Evolutionary conservation across 2,797 vertebrate genomes (phyloP).

Genomic region (Delichon dasypus): DNA sequence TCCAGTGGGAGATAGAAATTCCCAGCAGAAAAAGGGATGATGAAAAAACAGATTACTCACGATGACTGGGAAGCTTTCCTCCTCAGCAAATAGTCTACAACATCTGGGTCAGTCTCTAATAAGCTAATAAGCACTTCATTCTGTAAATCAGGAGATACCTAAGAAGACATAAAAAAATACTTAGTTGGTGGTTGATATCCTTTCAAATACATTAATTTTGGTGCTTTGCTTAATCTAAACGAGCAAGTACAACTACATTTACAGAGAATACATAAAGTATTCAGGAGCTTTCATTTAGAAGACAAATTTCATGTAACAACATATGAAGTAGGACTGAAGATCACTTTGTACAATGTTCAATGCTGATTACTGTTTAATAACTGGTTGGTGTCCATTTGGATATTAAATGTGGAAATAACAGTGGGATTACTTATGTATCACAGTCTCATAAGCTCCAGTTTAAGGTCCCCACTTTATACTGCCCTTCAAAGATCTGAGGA

Average conservation of each 20-base stretch:
- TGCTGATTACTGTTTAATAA: not conserved
- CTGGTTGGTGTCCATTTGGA: not conserved
- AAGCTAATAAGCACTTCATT: slow-evolving; percentile 95
- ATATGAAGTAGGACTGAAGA: not conserved
- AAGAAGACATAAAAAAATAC: not conserved
- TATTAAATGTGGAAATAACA: not conserved
- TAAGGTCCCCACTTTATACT: not conserved
- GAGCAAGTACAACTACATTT: not conserved
- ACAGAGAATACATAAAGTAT: not conserved
- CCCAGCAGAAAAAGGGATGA: slow-evolving; percentile 1
- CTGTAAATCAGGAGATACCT: slow-evolving; percentile 95
- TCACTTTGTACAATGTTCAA: not conserved
- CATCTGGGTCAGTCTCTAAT: slow-evolving; percentile 91
- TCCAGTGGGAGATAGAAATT: slow-evolving; percentile 57
- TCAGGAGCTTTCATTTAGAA: not conserved
- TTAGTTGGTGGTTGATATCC: not conserved
- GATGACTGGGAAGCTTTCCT: slow-evolving; percentile 90
- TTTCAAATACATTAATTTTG: not conserved
- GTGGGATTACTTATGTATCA: not conserved
- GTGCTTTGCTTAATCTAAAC: not conserved
- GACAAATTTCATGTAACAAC: not conserved
- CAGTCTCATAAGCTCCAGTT: not conserved
- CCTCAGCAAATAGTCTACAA: slow-evolving; percentile 94
- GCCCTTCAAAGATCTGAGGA: not conserved
- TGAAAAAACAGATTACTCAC: slow-evolving; percentile 80